Base-by-base conservation (phyloP, 1,140 invertebrate genomes). In the Ceratoteleas bidentatus region DNA sequence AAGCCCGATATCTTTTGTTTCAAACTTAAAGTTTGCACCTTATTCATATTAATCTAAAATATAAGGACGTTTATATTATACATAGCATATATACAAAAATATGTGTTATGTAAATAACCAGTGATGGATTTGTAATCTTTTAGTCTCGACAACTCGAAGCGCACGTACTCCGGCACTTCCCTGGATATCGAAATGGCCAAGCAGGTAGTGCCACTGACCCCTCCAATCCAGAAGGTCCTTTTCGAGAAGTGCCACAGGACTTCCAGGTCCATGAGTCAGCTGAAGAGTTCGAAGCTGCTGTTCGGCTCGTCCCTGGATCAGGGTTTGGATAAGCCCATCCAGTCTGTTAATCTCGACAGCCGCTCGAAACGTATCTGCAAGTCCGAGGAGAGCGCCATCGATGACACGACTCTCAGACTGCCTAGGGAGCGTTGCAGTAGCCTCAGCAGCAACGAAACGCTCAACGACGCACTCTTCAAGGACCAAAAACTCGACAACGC, bases 291-390 rank as follows among this genome's bases (percentile, higher is more conserved):
- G 5, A 91, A 90, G 68, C 72, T 84, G 5, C 77, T 87, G 9
- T 86, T 93, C 3, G 88, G 92, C 8, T 92, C 89, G 16, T 93
- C 92, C 0, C 75, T 93, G 8, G 92, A 93, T 84, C 92, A 92
- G 66, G 92, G 92, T 7, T 68, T 93, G 3, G 89, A 93, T 69
- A 90, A 90, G 64, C 89, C 90, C 6, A 78, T 88, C 33, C 87
- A 88, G 34, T 81, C 83, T 1, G 57, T 82, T 0, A 69, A 87
- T 57, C 53, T 91, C 14, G 84, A 77, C 56, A 88, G 60, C 47
- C 84, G 88, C 47, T 89, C 85, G 1, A 91, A 91, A 54, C 85
- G 91, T 9, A 92, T 91, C 65, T 91, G 87, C 33, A 92, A 92
- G 64, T 91, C 91, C 0, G 89, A 91, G 76, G 91, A 92, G 61